Evolutionary conservation across 2,888 invertebrate genomes (phyloP), one percentile per base, ranked within the genome.

Genomic region (Chironomus riparius): DNA sequence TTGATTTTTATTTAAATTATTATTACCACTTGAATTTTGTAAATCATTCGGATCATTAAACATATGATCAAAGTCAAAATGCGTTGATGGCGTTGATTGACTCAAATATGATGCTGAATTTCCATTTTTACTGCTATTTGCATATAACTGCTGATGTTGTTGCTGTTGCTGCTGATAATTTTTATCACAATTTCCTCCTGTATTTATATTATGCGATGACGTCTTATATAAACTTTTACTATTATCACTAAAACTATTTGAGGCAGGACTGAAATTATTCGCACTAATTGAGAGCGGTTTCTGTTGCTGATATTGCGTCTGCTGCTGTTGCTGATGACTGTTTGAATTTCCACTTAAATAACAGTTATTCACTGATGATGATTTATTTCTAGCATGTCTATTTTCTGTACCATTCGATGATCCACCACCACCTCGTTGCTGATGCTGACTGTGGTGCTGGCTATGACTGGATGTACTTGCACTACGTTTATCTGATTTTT

Each of bases 251-350:
- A 74, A 68, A 65, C 65, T 65, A 65, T 24, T 74, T 68, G 74
- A 74, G 76, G 69, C 76, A 69, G 76, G 76, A 76, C 76, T 76
- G 69, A 76, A 76, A 76, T 76, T 76, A 76, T 76, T 76, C 69
- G 69, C 68, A 76, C 76, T 76, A 76, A 68, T 76, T 50, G 76
- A 76, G 22, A 76, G 76, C 68, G 76, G 76, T 76, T 76, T 76
- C 61, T 76, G 76, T 61, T 76, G 76, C 24, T 69, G 69, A 69
- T 76, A 61, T 69, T 69, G 69, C 38, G 24, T 22, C 69, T 68
- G 68, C 69, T 68, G 68, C 24, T 76, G 74, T 50, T 65, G 69
- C 13, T 65, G 69, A 18, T 22, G 22, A 10, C 69, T 56, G 68
- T 50, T 74, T 65, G 68, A 68, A 62, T 47, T 69, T 38, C 69